phyloP scores from a whole-genome alignment of 2,888 invertebrate genomes.

The Cheilosia urbana region DNA sequence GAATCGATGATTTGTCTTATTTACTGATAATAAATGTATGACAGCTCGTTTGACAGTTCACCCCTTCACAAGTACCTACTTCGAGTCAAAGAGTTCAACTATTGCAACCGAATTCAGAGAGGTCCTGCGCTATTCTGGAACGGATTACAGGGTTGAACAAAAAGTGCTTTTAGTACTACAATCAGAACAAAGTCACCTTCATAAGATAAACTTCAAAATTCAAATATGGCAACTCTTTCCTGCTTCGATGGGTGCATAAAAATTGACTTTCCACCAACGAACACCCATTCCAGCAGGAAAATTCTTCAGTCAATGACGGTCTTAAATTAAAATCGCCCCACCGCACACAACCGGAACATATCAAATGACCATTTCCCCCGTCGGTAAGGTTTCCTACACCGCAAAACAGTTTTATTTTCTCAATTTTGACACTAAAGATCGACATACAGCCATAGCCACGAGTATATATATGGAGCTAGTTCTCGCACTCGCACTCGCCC shows the following conservation, averaged over 20 bases:
- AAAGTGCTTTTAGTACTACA: too few species aligned
- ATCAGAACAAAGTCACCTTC: too few species aligned
- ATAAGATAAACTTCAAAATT: too few species aligned
- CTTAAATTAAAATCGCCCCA: conserved; percentile 36
- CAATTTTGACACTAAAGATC: conserved; percentile 40
- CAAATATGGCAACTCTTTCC: too few species aligned
- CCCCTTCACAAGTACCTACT: too few species aligned
- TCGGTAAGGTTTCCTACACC: conserved; percentile 42
- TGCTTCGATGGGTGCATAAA: background rate
- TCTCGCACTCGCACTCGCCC: background rate
- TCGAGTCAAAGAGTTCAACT: too few species aligned
- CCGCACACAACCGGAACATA: conserved; percentile 7
- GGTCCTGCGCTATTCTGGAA: too few species aligned
- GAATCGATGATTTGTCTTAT: too few species aligned
- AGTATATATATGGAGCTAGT: background rate
- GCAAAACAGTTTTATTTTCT: conserved; percentile 15
- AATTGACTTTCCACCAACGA: conserved; percentile 42
- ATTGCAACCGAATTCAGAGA: too few species aligned
- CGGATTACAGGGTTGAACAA: too few species aligned
- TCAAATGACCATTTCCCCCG: conserved; percentile 63
- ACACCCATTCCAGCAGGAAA: conserved; percentile 11
- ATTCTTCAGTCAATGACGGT: conserved; percentile 13
- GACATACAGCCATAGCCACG: background rate
- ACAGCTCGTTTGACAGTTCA: too few species aligned
- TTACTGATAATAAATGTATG: too few species aligned